phyloP scores from a whole-genome alignment of 2,113 vertebrate species.

The Tupaia tana region DNA sequence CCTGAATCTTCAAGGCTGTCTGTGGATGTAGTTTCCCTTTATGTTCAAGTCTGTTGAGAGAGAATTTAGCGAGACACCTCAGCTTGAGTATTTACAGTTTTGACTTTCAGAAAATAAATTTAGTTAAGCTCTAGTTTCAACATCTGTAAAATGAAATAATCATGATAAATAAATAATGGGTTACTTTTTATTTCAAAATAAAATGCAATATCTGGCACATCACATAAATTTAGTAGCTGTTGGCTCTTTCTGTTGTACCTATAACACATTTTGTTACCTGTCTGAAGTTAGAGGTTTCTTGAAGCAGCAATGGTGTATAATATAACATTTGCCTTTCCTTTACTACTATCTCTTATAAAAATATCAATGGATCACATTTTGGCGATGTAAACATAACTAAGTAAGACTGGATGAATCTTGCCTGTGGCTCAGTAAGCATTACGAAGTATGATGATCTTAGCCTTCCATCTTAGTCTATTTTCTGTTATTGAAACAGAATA shows the following conservation, averaged over 20 bases:
- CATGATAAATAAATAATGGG: background rate
- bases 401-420: background rate
- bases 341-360: background rate
- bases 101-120: constrained; percentile 9
- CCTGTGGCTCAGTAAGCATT: background rate
- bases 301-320: background rate
- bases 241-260: background rate
- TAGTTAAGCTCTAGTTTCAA: background rate
- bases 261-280: background rate
- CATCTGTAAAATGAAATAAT: constrained; percentile 9
- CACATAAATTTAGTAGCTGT: background rate
- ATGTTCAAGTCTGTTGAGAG: background rate
- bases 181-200: constrained; percentile 1
- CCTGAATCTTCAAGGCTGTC: background rate
- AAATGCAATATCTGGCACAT: background rate
- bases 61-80: background rate
- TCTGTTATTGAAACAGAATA: no score
- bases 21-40: background rate
- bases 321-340: background rate
- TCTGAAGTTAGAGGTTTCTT: background rate
- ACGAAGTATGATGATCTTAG: background rate
- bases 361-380: background rate
- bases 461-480: no score
- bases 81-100: background rate
- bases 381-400: background rate